Base-by-base conservation (phyloP, 2,113 vertebrate genomes). In the Copsychus sechellarum region DNA sequence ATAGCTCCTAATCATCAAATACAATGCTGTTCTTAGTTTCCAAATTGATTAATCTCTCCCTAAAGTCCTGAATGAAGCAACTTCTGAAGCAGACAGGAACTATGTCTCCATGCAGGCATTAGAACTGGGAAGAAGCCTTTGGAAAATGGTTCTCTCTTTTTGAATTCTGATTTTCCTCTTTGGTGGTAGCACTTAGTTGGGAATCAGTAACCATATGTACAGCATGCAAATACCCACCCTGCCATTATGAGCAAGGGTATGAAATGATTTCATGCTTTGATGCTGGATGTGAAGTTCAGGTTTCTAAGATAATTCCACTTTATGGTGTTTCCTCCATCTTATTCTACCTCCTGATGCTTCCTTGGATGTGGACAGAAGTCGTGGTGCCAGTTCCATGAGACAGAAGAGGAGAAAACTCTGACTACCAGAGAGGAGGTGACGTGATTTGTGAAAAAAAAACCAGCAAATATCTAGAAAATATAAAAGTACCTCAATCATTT, bases 191-290 rank as follows among this genome's bases (percentile, higher is more conserved):
- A 29, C 57, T 79, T n/a, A n/a, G 9, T 15, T 65, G 11, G n/a
- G 28, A 90, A 80, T n/a, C 34, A 40, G 4, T 53, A 69, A 47
- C 48, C 33, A 18, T 2, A 31, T 0, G 1, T 22, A 45, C 6
- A 42, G 3, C 1, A 0, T 18, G 19, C 28, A 78, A 62, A 78
- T 25, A 34, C 1, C 1, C 38, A 25, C 8, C 12, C 54, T 82
- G 31, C 4, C 13, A 19, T 73, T 65, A 19, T 15, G 36, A 77
- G 40, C 4, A 70, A 43, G 40, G 12, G 5, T 20, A 10, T 40
- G 20, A 83, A 69, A 83, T 16, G 0, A 40, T 76, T 82, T 76
- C 19, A 4, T 60, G 12, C 8, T 12, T 51, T 60, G 80, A 17
- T n/a, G 34, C 4, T 40, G 69, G 14, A 34, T 42, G 5, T 61